Evolutionary conservation across 2,113 vertebrate genomes (phyloP).

Genomic region (Pygoscelis antarcticus): DNA sequence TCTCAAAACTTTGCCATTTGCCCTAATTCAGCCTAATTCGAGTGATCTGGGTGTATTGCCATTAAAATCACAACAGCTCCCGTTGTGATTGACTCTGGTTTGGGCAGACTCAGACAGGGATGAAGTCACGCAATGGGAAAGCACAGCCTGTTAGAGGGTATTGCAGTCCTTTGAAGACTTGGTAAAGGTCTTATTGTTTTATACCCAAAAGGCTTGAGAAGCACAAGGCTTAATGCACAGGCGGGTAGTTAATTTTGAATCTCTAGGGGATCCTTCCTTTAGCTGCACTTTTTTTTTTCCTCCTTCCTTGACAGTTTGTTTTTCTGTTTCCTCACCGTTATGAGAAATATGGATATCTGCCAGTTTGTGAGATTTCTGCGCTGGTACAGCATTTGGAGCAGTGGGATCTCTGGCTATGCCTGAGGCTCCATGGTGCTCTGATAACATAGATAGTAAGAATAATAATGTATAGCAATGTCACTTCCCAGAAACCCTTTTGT

Average conservation of each 20-base stretch:
- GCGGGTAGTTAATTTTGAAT: neutral
- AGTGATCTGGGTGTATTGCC: neutral
- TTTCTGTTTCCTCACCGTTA: neutral
- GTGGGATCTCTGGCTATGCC: slow-evolving; percentile 27
- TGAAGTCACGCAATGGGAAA: neutral
- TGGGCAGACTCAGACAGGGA: neutral
- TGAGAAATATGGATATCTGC: neutral
- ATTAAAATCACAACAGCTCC: neutral
- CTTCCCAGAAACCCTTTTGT: slow-evolving; percentile 25
- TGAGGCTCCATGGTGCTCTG: neutral
- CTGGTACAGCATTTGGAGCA: neutral
- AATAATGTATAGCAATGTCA: neutral
- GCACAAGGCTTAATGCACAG: neutral
- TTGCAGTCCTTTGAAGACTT: neutral
- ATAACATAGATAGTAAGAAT: neutral
- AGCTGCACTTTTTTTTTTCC: neutral
- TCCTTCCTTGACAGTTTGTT: neutral
- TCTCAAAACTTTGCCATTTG: neutral
- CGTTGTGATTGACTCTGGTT: neutral
- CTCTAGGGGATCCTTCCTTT: neutral
- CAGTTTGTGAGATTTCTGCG: neutral
- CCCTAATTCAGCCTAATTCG: neutral
- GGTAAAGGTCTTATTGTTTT: neutral
- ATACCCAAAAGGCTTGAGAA: neutral
- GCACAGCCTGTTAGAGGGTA: neutral